Evolutionary conservation across 23 tunicate species (phyloP).

Genomic region (Diplosoma virens): DNA sequence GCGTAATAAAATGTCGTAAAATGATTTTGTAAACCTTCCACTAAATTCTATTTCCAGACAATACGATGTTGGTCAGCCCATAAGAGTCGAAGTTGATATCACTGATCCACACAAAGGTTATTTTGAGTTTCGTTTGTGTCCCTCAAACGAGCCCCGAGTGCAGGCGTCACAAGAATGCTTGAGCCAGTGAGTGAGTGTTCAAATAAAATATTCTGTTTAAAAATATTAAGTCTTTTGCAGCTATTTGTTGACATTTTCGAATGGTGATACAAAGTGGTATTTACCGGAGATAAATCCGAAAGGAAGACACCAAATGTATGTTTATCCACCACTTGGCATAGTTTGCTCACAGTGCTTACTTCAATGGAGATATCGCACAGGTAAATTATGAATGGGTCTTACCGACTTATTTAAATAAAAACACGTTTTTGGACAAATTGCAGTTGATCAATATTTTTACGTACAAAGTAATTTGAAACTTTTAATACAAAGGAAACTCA

Average conservation of each 20-base stretch:
- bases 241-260: not conserved
- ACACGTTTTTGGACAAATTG: too few relatives aligned
- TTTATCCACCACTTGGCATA: constrained; percentile 35
- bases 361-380: constrained; percentile 77
- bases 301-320: not conserved
- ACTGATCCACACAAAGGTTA: not conserved
- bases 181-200: not conserved
- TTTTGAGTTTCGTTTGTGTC: constrained; percentile 18
- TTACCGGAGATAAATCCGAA: not conserved
- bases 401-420: too few relatives aligned
- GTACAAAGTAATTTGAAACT: too few relatives aligned
- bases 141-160: not conserved
- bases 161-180: not conserved
- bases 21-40: too few relatives aligned
- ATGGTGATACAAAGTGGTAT: constrained; percentile 16
- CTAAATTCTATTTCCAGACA: not conserved
- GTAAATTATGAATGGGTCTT: too few relatives aligned
- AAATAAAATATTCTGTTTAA: too few relatives aligned
- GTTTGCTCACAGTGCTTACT: constrained; percentile 59
- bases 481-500: constrained; percentile 55
- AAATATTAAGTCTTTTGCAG: too few relatives aligned
- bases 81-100: not conserved
- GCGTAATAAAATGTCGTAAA: too few relatives aligned
- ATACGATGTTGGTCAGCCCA: not conserved
- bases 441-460: too few relatives aligned